phyloP scores from a whole-genome alignment of 1,140 invertebrate genomes.

The Caenorhabditis brenneri region DNA sequence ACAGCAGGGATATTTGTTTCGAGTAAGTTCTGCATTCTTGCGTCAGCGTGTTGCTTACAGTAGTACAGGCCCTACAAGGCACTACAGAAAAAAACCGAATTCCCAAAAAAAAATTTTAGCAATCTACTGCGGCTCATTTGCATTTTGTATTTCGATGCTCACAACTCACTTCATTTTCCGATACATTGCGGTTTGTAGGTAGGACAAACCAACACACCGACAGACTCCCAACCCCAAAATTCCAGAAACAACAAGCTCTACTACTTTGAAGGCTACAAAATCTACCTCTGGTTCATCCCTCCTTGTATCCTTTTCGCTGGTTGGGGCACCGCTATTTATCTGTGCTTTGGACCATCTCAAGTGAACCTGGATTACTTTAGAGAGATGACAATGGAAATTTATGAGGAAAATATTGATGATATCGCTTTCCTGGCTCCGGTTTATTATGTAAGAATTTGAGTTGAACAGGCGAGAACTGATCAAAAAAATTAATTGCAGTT shows the following conservation, averaged over 20 bases:
- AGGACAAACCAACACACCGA: too few relatives aligned
- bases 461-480: background rate
- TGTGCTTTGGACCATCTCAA: background rate
- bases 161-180: constrained; percentile 1
- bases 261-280: constrained; percentile 1
- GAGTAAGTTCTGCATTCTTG: background rate
- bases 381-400: background rate
- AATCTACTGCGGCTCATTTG: background rate
- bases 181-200: constrained; percentile 3
- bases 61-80: too few relatives aligned
- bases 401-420: constrained; percentile 13
- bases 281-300: background rate
- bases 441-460: background rate
- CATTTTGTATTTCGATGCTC: constrained; percentile 11
- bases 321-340: background rate
- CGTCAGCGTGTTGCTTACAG: too few relatives aligned
- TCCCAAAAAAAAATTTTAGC: background rate
- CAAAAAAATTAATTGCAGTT: background rate
- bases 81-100: too few relatives aligned
- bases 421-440: background rate
- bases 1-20: background rate
- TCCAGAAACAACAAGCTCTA: constrained; percentile 14
- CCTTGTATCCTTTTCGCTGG: background rate
- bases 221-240: background rate
- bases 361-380: background rate